Percentiles rank a stretch among this genome's conserved stretches.
Evolutionary conservation across 2,113 vertebrate genomes (phyloP).

Genomic region (Prochilodus magdalenae): DNA sequence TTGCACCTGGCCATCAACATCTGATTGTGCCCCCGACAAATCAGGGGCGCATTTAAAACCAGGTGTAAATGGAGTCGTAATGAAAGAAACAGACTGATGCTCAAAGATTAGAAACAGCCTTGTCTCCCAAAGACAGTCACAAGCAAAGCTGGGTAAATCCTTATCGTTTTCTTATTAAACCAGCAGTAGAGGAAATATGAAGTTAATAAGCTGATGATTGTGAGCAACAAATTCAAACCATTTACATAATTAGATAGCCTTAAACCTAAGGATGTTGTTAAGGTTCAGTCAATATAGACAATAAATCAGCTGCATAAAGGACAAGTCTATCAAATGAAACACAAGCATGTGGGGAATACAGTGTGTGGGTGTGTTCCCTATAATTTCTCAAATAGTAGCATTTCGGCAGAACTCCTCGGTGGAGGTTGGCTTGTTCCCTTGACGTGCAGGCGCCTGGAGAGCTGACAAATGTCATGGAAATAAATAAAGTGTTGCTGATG

Average conservation of each 20-base stretch:
- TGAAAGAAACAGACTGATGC: not conserved
- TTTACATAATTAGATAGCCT: not conserved
- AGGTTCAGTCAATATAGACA: not conserved
- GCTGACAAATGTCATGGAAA: not conserved
- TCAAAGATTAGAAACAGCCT: not conserved
- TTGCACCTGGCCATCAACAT: constrained; percentile 36
- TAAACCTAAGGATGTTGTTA: not conserved
- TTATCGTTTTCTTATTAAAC: not conserved
- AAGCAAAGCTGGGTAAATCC: not conserved
- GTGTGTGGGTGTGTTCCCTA: not conserved
- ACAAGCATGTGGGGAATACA: not conserved
- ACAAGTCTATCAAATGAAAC: not conserved
- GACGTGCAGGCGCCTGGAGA: not conserved
- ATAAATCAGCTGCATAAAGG: not conserved
- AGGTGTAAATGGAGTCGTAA: constrained; percentile 1
- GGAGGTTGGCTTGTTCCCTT: not conserved
- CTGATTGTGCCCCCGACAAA: constrained; percentile 4
- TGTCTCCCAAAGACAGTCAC: not conserved
- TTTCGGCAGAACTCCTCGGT: not conserved
- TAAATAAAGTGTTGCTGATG: not conserved
- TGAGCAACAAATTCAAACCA: not conserved
- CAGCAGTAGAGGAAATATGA: not conserved
- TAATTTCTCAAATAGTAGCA: not conserved
- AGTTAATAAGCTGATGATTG: constrained; percentile 8
- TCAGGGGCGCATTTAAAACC: not conserved